Evolutionary conservation across 2,113 vertebrate species (phyloP).

Genomic region (Brachirus orientalis): DNA sequence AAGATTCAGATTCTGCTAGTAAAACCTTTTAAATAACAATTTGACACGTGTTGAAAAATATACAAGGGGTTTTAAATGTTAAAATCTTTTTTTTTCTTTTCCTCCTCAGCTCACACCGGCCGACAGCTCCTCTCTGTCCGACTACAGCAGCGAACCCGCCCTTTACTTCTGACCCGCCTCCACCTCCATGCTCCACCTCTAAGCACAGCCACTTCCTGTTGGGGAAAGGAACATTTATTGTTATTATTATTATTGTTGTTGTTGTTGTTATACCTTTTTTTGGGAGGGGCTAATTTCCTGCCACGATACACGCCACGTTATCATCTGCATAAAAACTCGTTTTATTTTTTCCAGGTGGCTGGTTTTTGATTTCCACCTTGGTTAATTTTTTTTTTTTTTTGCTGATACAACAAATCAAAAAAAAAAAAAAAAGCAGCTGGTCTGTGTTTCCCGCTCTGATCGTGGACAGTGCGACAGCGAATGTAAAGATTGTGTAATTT

Average conservation of each 20-base stretch:
- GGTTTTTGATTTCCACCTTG: not conserved
- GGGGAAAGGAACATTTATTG: slow-evolving; percentile 13
- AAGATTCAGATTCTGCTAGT: no score
- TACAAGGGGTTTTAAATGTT: no score
- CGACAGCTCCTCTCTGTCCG: slow-evolving; percentile 86
- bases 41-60: not conserved
- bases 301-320: slow-evolving; percentile 46
- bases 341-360: slow-evolving; percentile 7
- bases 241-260: not conserved
- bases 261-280: not conserved
- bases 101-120: slow-evolving; percentile 90
- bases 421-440: slow-evolving; percentile 69
- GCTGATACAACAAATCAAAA: no score
- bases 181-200: slow-evolving; percentile 24
- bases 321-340: not conserved
- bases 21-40: no score
- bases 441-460: slow-evolving; percentile 40
- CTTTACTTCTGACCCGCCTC: slow-evolving; percentile 90
- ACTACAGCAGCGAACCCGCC: slow-evolving; percentile 96
- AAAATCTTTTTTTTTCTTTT: slow-evolving; percentile 8
- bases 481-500: slow-evolving; percentile 27
- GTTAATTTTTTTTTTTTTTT: not conserved
- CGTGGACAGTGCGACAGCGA: slow-evolving; percentile 49
- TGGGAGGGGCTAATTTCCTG: slow-evolving; percentile 32
- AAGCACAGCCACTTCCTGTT: slow-evolving; percentile 56